Conservation (phyloP, 2,888 invertebrate genomes). For the Cantharis lateralis region DNA sequence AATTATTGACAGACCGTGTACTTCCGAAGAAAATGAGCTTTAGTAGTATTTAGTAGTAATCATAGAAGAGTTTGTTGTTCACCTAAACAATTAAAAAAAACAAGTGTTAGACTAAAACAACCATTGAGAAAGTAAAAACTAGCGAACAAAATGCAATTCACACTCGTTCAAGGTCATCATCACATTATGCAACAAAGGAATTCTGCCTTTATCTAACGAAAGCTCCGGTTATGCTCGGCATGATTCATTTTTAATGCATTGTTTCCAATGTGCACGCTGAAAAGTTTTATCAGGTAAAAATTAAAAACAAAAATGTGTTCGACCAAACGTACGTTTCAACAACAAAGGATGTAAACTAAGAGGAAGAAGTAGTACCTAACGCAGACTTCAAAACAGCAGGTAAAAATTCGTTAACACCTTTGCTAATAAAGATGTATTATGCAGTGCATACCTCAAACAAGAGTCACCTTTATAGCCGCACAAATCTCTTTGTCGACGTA, state of each 20-base stretch:
- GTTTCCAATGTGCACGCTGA: neutral
- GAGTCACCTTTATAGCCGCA: neutral
- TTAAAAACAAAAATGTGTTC: neutral
- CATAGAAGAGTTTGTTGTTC: neutral
- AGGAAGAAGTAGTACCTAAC: neutral
- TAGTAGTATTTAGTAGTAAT: too few relatives aligned
- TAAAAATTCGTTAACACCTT: neutral
- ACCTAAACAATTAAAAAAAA: neutral
- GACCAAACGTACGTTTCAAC: neutral
- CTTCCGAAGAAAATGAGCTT: neutral
- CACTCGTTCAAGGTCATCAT: neutral
- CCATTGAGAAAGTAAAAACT: neutral
- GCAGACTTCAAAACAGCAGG: neutral
- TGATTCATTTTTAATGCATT: neutral
- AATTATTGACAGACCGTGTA: neutral
- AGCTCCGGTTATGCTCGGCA: neutral
- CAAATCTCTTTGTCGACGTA: neutral
- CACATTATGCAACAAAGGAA: neutral
- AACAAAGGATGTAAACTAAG: neutral
- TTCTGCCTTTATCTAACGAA: neutral
- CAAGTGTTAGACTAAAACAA: neutral
- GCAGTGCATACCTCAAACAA: neutral
- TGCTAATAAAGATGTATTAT: neutral
- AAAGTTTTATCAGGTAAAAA: neutral
- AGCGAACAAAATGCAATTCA: neutral